phyloP scores from a whole-genome alignment of 2,797 vertebrate genomes.

The Falco rusticolus region DNA sequence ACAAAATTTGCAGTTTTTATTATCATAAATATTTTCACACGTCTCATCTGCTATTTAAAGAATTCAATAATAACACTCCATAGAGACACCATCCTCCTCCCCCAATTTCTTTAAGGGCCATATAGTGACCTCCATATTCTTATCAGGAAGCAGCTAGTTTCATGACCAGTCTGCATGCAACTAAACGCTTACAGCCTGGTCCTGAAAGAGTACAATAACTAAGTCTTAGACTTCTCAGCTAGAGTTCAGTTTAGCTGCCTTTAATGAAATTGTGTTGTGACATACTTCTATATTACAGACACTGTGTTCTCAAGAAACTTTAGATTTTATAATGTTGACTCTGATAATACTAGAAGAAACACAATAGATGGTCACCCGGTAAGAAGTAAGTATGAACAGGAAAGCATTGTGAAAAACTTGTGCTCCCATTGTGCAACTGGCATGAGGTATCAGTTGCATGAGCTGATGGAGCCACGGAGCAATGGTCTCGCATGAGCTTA shows the following conservation, averaged over 20 bases:
- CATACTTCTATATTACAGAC: not conserved
- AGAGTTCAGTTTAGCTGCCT: not conserved
- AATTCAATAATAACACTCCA: not conserved
- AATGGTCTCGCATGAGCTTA: not conserved
- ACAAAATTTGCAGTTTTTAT: not conserved
- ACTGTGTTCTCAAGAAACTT: not conserved
- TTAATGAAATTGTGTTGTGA: not conserved
- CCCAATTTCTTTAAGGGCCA: not conserved
- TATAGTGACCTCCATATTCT: not conserved
- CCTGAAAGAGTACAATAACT: not conserved
- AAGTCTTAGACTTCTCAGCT: not conserved
- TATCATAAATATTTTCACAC: not conserved
- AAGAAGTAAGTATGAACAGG: not conserved
- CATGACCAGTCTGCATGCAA: not conserved
- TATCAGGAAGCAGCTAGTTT: not conserved
- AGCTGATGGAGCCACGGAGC: not conserved
- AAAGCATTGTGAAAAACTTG: not conserved
- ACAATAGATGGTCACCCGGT: not conserved
- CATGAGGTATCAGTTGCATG: not conserved
- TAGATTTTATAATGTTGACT: not conserved
- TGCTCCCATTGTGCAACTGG: not conserved
- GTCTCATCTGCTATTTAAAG: not conserved
- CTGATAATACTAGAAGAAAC: not conserved
- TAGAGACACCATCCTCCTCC: accelerated
- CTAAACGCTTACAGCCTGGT: not conserved